Conservation (phyloP, 2,113 vertebrate genomes). For the Vidua chalybeata region DNA sequence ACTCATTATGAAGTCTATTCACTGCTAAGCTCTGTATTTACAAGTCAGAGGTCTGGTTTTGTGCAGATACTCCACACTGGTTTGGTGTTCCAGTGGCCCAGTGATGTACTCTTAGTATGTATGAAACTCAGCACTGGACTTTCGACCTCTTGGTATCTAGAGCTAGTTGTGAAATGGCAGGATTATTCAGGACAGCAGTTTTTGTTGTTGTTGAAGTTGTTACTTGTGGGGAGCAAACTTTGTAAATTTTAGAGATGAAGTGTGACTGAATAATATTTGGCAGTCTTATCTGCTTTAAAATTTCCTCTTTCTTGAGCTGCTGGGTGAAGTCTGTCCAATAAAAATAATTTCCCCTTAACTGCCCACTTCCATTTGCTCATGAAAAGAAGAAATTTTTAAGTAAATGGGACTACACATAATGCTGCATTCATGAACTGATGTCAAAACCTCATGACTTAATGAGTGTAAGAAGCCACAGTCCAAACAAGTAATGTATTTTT, state of each 20-base stretch:
- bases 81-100: not conserved
- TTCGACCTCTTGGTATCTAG: not conserved
- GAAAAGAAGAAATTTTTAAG: conserved; percentile 28
- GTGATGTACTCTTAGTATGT: not conserved
- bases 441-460: conserved; percentile 29
- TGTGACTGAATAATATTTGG: not conserved
- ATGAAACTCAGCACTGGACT: not conserved
- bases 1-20: not conserved
- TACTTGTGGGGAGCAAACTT: not conserved
- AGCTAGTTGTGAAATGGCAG: not conserved
- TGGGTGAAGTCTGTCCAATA: conserved; percentile 1
- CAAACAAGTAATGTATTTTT: not conserved
- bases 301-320: conserved; percentile 27
- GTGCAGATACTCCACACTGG: not conserved
- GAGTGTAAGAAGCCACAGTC: conserved; percentile 13
- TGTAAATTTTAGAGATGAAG: not conserved
- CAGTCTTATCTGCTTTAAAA: conserved; percentile 10
- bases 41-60: not conserved
- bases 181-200: conserved; percentile 16
- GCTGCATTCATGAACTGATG: conserved; percentile 31
- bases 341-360: not conserved
- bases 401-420: not conserved
- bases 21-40: not conserved
- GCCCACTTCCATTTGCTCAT: not conserved
- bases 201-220: not conserved